Evolutionary conservation across 1,140 invertebrate genomes (phyloP), one percentile per base, ranked within the genome.

Genomic region (Danaus melanippus): DNA sequence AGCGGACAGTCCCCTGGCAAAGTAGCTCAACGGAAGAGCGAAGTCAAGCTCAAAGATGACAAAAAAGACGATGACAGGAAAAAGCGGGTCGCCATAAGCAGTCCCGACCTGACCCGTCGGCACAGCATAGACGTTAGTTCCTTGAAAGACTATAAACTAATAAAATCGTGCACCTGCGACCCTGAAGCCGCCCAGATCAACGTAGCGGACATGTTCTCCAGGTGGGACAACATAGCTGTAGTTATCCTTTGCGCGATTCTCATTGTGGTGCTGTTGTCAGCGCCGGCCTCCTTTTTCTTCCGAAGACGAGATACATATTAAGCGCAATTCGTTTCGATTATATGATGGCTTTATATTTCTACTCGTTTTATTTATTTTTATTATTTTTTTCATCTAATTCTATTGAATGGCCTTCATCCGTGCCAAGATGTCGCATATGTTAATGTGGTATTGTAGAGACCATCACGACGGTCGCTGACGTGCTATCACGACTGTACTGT

Each of bases 191-290:
- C 11, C 32, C 5, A 42, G 12, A 2, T 32, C 21, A 32, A 32
- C 12, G 9, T 9, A 43, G 50, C 42, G 52, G n/a, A 9, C 15
- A 12, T n/a, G 15, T 44, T 65, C 10, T 55, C 53, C 15, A 58
- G 62, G 11, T 76, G 62, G 62, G 68, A 70, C 12, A 59, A 56
- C 43, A 53, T 70, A 7, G 50, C 63, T 2, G 9, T 70, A 1
- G 49, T 70, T 11, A 10, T 70, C 10, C 46, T 61, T 12, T 67
- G 62, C 47, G 65, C 50, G 4, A 44, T 69, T 12, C 39, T 67
- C 17, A 12, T 69, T 54, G 48, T 56, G 4, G 21, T 67, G 15
- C 3, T 61, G 1, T 10, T 69, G 12, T 58, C 59, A 21, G 51
- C 59, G 15, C 59, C 67, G 12, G n/a, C 62, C 15, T 64, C 61